These are phyloP conservation scores for Clarias macrocephalus DNA, from an alignment of 2,113 vertebrate genomes.

Conservation along the genomic window DNA sequence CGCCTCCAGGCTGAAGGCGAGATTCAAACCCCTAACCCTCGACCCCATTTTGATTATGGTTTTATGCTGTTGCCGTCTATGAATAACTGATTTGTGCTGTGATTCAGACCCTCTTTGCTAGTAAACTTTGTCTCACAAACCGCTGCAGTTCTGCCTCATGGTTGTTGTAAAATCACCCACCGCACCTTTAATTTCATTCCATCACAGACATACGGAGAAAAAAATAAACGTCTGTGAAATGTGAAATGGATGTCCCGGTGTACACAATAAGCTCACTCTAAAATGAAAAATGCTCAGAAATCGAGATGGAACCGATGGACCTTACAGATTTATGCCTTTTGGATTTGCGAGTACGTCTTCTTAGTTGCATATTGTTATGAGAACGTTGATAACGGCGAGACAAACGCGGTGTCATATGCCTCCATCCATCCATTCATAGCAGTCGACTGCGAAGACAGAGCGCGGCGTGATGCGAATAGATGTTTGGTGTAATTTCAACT, in stretches of 20 bases:
- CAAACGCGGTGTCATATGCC: slow-evolving; percentile 33
- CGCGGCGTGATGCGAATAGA: slow-evolving; percentile 49
- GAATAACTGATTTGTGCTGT: not conserved
- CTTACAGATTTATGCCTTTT: slow-evolving; percentile 36
- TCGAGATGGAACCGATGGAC: slow-evolving; percentile 12
- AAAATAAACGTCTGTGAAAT: not conserved
- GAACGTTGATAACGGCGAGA: slow-evolving; percentile 29
- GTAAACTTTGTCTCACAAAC: not conserved
- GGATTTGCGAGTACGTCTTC: slow-evolving; percentile 32
- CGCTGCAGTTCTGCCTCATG: not conserved
- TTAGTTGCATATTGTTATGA: slow-evolving; percentile 33
- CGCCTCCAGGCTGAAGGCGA: too few relatives aligned
- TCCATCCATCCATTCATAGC: not conserved
- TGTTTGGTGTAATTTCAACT: slow-evolving; percentile 54
- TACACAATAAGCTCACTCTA: not conserved
- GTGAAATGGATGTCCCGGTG: slow-evolving; percentile 5
- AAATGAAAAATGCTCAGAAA: not conserved
- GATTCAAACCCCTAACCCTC: too few relatives aligned
- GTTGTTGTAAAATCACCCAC: not conserved
- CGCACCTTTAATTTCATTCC: not conserved
- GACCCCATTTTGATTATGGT: too few relatives aligned
- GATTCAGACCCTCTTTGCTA: not conserved
- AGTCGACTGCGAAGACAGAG: slow-evolving; percentile 7
- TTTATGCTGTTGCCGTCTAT: not conserved
- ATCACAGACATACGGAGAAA: not conserved